Conservation (phyloP, 2,797 vertebrate species). For the Lepus oiostolus region DNA sequence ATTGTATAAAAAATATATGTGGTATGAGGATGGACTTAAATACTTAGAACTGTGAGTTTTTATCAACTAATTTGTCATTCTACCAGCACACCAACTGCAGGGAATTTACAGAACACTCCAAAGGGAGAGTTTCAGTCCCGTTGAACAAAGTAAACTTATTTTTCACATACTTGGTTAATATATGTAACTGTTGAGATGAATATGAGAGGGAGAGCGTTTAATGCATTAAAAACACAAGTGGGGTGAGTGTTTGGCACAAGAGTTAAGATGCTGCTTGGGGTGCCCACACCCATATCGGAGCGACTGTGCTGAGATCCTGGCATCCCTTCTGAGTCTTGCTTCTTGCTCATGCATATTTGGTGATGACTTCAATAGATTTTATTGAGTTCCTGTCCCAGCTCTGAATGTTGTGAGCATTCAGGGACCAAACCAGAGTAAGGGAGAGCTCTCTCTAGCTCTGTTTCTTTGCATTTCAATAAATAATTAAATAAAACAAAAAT, state of each 20-base stretch:
- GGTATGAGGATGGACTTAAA: neutral
- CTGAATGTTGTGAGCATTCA: no score
- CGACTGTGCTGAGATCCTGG: no score
- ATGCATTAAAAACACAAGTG: neutral
- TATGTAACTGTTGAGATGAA: neutral
- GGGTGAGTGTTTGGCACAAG: no score
- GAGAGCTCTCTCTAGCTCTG: no score
- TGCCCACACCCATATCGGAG: no score
- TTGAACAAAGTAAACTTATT: neutral
- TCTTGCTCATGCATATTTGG: no score
- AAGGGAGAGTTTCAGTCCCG: neutral
- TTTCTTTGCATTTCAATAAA: no score
- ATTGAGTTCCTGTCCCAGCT: no score
- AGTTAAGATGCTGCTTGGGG: no score
- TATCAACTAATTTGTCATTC: neutral
- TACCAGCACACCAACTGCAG: neutral
- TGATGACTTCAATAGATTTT: no score
- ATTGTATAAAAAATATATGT: neutral
- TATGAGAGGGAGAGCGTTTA: neutral
- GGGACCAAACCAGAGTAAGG: no score
- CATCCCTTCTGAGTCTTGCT: no score
- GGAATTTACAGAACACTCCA: neutral
- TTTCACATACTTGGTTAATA: neutral
- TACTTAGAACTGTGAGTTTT: neutral
- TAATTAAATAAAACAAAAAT: neutral